phyloP scores from a whole-genome alignment of 1,140 invertebrate genomes.

The Drosophila kohkoa region DNA sequence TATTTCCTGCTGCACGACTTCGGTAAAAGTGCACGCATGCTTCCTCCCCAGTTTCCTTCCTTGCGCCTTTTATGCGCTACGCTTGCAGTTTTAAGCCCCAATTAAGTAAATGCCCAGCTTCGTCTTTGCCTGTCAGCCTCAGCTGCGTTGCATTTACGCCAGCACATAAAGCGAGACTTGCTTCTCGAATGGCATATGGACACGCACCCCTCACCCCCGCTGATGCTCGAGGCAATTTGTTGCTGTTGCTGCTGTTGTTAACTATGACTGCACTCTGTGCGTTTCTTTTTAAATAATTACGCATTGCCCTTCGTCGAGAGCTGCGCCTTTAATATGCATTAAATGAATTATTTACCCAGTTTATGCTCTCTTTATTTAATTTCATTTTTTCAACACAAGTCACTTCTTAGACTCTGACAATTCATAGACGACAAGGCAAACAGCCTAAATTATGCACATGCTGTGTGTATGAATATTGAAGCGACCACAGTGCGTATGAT shows the following conservation, averaged over 20 bases:
- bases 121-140: slow-evolving; percentile 18
- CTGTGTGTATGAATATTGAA: slow-evolving; percentile 38
- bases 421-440: slow-evolving; percentile 49
- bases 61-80: not conserved
- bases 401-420: slow-evolving; percentile 37
- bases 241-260: not conserved
- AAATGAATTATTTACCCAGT: not conserved
- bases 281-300: slow-evolving; percentile 20
- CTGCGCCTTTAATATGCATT: not conserved
- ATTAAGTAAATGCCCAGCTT: slow-evolving; percentile 73
- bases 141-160: slow-evolving; percentile 6
- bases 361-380: not conserved
- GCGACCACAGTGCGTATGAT: slow-evolving; percentile 48
- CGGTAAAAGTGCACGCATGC: slow-evolving; percentile 1
- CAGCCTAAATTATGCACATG: slow-evolving; percentile 59
- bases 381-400: slow-evolving; percentile 24
- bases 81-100: slow-evolving; percentile 68
- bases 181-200: slow-evolving; percentile 25
- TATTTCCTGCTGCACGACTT: slow-evolving; percentile 54
- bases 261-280: slow-evolving; percentile 7
- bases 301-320: not conserved
- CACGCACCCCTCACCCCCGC: not conserved
- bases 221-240: too few relatives aligned
- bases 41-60: not conserved
- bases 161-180: slow-evolving; percentile 21